Evolutionary conservation across 2,113 vertebrate genomes (phyloP), one percentile per base, ranked within the genome.

Genomic region (Leucosticte australis): DNA sequence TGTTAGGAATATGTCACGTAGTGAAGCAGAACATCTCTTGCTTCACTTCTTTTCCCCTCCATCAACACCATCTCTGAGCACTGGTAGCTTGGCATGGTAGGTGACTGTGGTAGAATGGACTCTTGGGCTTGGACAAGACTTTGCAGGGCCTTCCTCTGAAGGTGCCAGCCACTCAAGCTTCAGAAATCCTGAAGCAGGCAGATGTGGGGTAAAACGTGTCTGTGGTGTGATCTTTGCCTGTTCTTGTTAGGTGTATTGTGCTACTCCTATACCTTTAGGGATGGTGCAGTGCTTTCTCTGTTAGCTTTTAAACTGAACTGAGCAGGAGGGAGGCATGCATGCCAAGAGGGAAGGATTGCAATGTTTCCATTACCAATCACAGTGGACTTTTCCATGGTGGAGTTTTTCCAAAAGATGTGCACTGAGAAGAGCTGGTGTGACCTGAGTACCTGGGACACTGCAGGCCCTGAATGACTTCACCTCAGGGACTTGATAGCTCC

Each of bases 61-160:
- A 4, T 1, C 8, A 13, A 11, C 49, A 47, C 53, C 37, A 31
- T 11, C 20, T 57, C 2, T 3, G 41, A 28, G 23, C 21, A 8
- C 8, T 0, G 15, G 27, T 71, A 64, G 26, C 2, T 4, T 39
- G n/a, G 62, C 20, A 31, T 1, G 1, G 44, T 74, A n/a, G 37
- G 7, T 62, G 41, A 6, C 52, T 47, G n/a, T 59, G 44, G 24
- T n/a, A 52, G 33, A 67, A 64, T 1, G 3, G 35, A 20, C 60
- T 87, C 20, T 24, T 57, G 20, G 35, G 35, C 52, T 83, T 1
- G 1, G 46, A 42, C 8, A 35, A 41, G 52, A 23, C 17, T 7
- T 22, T 69, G 46, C 37, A 39, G 15, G 22, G 63, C 18, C 7
- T n/a, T 71, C 6, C 41, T 67, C 62, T 75, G 56, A 41, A 1